Evolutionary conservation across 1,140 invertebrate species (phyloP), one percentile per base, ranked within the genome.

Genomic region (Hypsibius dujardini): DNA sequence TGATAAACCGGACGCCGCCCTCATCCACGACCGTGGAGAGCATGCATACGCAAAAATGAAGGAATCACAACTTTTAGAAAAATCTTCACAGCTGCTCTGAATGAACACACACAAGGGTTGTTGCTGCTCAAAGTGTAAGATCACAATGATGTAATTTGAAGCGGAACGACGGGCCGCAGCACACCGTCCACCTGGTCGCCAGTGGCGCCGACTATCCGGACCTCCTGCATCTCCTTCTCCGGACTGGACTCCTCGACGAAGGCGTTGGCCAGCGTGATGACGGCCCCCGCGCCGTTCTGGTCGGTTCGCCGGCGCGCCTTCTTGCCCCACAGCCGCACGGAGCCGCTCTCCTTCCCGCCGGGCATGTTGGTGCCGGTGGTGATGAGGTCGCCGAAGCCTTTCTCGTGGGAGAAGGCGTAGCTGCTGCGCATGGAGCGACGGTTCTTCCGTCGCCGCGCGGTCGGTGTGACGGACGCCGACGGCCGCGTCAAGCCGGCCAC

Each of bases 391-490:
- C 95, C 95, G 82, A 98, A 98, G 75, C 95, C 94, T 83, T 95
- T 90, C 76, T 87, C 84, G 81, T 98, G 95, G 47, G 95, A 92
- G 82, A 98, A 99, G 1, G 95, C 95, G 80, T 99, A 99, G 50
- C 95, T 95, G 0, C 92, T 96, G 15, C 95, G 86, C 59, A 97
- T 84, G 1, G 92, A 95, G 70, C 91, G 86, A 46, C 92, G 83
- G 69, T 87, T 88, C 73, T 79, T 81, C 12, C 42, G 12, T 74
- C 90, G 84, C 72, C 90, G 84, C 0, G 91, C 87, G 12, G 90
- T 92, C 1, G 90, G 88, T 70, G 90, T 90, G 72, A 88, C 86
- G 75, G 89, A 85, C 74, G 88, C 87, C 72, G 86, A 87, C 72
- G 87, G 84, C 67, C 86, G 82, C 0, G 86, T 1, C 71, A 69